Conservation (phyloP, 2,797 vertebrate genomes). For the Pseudochromis fuscus region DNA sequence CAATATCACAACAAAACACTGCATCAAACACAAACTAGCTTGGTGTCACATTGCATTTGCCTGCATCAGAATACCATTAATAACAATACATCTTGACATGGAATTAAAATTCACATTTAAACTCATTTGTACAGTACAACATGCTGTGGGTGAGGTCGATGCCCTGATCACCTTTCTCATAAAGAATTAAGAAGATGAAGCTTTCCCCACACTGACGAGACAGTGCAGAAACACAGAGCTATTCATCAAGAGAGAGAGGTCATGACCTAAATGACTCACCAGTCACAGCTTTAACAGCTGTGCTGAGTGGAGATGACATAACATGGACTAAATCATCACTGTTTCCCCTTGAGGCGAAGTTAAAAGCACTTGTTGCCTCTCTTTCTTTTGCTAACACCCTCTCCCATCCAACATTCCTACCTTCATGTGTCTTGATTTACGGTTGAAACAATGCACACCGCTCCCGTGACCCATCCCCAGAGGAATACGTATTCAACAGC, state of each 20-base stretch:
- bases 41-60: conserved; percentile 50
- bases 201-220: conserved; percentile 7
- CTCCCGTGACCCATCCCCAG: conserved; percentile 21
- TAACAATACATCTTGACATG: conserved; percentile 40
- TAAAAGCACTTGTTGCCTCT: conserved; percentile 62
- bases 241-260: conserved; percentile 63
- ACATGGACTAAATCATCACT: conserved; percentile 57
- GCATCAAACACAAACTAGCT: conserved; percentile 56
- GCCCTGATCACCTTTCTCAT: conserved; percentile 30
- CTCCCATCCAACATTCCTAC: conserved; percentile 24
- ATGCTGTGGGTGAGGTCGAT: conserved; percentile 31
- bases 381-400: conserved; percentile 41
- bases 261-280: conserved; percentile 69
- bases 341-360: conserved; percentile 62
- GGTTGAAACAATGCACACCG: conserved; percentile 35
- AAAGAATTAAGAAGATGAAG: conserved; percentile 19
- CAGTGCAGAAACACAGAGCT: conserved; percentile 53
- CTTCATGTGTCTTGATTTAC: conserved; percentile 53
- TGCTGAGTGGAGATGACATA: conserved; percentile 66
- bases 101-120: conserved; percentile 62
- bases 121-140: conserved; percentile 38
- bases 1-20: conserved; percentile 63
- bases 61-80: conserved; percentile 43
- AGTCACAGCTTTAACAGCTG: conserved; percentile 66
- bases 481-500: conserved; percentile 56